Base-by-base conservation (phyloP, 2,113 vertebrate genomes). In the Myotis brandtii region DNA sequence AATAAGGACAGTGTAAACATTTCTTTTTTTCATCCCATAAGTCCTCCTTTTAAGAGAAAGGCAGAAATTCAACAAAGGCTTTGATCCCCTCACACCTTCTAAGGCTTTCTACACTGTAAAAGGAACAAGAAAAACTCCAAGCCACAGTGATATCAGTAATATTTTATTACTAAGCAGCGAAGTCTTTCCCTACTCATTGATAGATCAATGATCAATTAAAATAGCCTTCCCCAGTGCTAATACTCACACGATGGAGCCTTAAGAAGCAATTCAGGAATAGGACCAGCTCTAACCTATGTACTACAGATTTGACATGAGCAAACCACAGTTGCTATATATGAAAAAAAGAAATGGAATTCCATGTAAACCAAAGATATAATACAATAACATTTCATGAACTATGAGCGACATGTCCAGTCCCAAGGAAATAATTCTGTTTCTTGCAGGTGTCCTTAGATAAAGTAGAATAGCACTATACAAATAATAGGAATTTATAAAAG, bases 31-130 rank as follows among this genome's bases (percentile, higher is more conserved):
- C 32, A 40, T 66, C 18, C 54, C 37, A 1, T 66, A 86, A 83
- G 32, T 77, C 89, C 73, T 93, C 37, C 37, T 85, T 70, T 92
- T 25, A 62, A 95, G 92, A 59, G 40, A 83, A 67, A 89, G 17
- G 30, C 23, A 86, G 80, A 70, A 84, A 80, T 50, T 89, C 40
- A 86, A 54, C 59, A 77, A 93, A 79, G 17, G 0, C 27, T 27
- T 91, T 62, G 40, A 40, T 46, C n/a, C 66, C 12, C 72, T 91
- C 79, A 48, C 43, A 84, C 64, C 23, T 34, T 83, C 52, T 77
- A 46, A 30, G 64, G 75, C 89, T 69, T 62, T 93, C 72, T 40
- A n/a, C 79, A n/a, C 20, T 43, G 0, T 70, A 85, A 64, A 81
- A 72, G 18, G 9, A 32, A 8, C 50, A 67, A 82, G 21, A 93